A percentile compares a stretch with the other conserved stretches of the same genome.
These are phyloP conservation scores for Sturmia bella DNA, from an alignment of 2,888 invertebrate species.

Conservation along the genomic window DNA sequence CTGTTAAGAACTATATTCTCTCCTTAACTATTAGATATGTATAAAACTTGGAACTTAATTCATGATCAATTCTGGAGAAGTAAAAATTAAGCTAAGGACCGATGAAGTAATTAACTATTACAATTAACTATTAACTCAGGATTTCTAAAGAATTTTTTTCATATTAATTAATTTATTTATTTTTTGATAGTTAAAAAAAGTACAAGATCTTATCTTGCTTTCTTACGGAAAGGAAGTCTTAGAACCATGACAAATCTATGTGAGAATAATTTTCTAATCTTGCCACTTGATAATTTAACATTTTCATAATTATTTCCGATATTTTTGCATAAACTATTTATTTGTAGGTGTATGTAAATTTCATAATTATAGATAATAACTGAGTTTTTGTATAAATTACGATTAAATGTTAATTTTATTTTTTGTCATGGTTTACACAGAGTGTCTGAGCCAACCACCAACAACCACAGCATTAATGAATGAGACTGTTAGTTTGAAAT, in stretches of 20 bases:
- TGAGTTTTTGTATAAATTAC: constrained; percentile 44
- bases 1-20: too few relatives aligned
- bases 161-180: too few relatives aligned
- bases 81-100: too few relatives aligned
- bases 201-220: too few relatives aligned
- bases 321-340: constrained; percentile 63
- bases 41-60: too few relatives aligned
- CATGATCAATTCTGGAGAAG: too few relatives aligned
- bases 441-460: background rate
- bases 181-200: too few relatives aligned
- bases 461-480: too few relatives aligned
- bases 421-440: background rate
- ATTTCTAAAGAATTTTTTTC: too few relatives aligned
- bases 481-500: background rate
- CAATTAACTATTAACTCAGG: too few relatives aligned
- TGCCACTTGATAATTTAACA: constrained; percentile 29
- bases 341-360: constrained; percentile 35
- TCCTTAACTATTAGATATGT: too few relatives aligned
- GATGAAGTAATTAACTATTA: too few relatives aligned
- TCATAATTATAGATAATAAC: constrained; percentile 65
- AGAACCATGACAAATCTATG: constrained; percentile 58
- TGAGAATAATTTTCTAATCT: constrained; percentile 41
- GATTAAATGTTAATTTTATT: constrained; percentile 9
- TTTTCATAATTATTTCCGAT: constrained; percentile 62
- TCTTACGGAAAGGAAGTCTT: constrained; percentile 24